A percentile compares a stretch with the other conserved stretches of the same genome.
phyloP scores from a whole-genome alignment of 30 jellyfish, hydroid and myxozoan species.

The Turritopsis rubra region DNA sequence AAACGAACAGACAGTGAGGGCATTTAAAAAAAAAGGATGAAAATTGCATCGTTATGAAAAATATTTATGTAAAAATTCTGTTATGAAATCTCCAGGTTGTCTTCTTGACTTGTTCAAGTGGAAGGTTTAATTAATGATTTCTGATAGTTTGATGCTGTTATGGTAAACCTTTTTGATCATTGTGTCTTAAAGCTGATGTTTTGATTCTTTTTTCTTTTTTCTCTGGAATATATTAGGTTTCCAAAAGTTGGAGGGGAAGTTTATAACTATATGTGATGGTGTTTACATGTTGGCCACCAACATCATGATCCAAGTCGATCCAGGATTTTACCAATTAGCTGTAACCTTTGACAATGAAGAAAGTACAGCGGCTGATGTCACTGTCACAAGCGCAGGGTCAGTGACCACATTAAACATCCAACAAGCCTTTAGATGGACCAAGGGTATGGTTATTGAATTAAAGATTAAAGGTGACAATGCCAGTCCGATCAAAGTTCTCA shows the following conservation, averaged over 20 bases:
- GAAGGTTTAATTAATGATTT: too few species aligned
- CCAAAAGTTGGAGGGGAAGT: conserved; percentile 41
- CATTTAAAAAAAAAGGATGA: too few species aligned
- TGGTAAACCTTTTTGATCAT: too few species aligned
- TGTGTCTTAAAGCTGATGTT: too few species aligned
- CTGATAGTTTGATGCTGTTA: too few species aligned
- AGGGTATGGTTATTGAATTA: conserved; percentile 49
- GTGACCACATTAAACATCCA: conserved; percentile 51
- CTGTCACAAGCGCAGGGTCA: conserved; percentile 15
- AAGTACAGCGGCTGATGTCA: conserved; percentile 32
- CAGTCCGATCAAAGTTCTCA: conserved; percentile 30
- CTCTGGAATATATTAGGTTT: conserved; percentile 29
- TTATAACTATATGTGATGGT: conserved; percentile 74
- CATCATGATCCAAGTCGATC: conserved; percentile 64
- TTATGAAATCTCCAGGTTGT: too few species aligned
- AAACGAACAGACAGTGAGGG: too few species aligned
- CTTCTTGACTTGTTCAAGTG: too few species aligned
- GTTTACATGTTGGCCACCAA: conserved; percentile 70
- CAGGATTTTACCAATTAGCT: conserved; percentile 64
- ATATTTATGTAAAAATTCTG: too few species aligned
- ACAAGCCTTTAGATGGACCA: conserved; percentile 59
- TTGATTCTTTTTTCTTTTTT: not conserved
- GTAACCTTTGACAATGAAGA: conserved; percentile 40
- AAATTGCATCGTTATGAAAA: too few species aligned
- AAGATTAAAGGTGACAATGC: conserved; percentile 36